Evolutionary conservation across 2,888 invertebrate genomes (phyloP), one percentile per base, ranked within the genome.

Genomic region (Pyrrhosoma nymphula): DNA sequence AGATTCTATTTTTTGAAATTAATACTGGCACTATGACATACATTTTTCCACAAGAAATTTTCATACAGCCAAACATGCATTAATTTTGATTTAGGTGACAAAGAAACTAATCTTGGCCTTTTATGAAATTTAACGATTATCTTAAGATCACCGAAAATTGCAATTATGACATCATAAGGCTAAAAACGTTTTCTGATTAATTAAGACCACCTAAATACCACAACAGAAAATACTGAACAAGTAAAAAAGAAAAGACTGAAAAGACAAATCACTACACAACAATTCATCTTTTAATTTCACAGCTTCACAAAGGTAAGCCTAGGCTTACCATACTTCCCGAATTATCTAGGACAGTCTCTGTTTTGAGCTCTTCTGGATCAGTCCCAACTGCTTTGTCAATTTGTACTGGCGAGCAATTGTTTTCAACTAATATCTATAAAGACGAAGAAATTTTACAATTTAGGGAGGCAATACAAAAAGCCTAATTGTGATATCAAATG

Each of bases 201-300:
- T 82, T 26, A 82, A 35, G 82, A 82, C 82, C 82, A 82, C 82
- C 82, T 82, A 82, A 14, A 35, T 82, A 82, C 82, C 82, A 82
- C 82, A 82, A 82, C 56, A 56, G 39, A 63, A 75, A 95, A 95
- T 95, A 96, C 96, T 82, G 82, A 82, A 82, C 35, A 82, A 82
- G 82, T 82, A 82, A 30, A 82, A 82, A 82, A 82, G 82, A 30
- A 82, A 82, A 82, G 82, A 82, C 35, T 82, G 82, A 82, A 82
- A 82, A 82, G 82, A 82, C 82, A 82, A 82, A 82, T 82, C 82
- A 82, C 82, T 82, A 82, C 82, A 82, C 82, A 82, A 82, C 82
- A 82, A 30, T 82, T 82, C 82, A 82, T 82, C 82, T 82, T 35
- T 82, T 82, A 20, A 82, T 82, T 82, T 82, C 82, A 82, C 82